A percentile compares a stretch with the other conserved stretches of the same genome.
These are phyloP conservation scores for Gymnogyps californianus DNA, from an alignment of 2,113 vertebrate genomes.

Conservation along the genomic window DNA sequence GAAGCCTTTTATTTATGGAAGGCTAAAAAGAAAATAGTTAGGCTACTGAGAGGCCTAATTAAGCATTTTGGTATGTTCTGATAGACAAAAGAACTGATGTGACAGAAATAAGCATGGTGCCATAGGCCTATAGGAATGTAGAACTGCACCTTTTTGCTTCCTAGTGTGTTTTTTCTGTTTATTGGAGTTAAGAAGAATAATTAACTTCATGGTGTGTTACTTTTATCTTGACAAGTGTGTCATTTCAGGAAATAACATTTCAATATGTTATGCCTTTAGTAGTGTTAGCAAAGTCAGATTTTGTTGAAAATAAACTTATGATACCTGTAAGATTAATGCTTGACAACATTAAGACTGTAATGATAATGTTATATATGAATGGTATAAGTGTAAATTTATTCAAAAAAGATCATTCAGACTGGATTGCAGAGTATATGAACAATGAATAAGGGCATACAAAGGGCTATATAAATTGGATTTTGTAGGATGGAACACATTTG, in stretches of 20 bases:
- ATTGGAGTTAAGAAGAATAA: not conserved
- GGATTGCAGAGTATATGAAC: not conserved
- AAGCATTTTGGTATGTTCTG: not conserved
- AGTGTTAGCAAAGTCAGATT: not conserved
- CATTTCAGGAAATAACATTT: not conserved
- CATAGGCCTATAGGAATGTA: not conserved
- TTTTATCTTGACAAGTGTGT: not conserved
- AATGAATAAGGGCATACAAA: not conserved
- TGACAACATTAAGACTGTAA: not conserved
- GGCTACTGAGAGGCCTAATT: not conserved
- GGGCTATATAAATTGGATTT: not conserved
- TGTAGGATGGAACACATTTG: not conserved
- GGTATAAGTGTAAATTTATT: not conserved
- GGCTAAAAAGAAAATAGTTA: not conserved
- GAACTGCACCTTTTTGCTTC: not conserved
- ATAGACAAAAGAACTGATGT: not conserved
- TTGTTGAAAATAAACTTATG: not conserved
- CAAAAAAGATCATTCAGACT: not conserved
- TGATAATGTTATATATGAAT: not conserved
- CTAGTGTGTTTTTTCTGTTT: not conserved
- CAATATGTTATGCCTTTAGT: not conserved
- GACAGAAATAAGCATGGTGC: not conserved
- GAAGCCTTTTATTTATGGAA: not conserved
- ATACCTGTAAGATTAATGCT: not conserved
- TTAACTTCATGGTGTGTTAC: not conserved